Evolutionary conservation across 2,113 vertebrate species (phyloP).

Genomic region (Prietella phreatophila): DNA sequence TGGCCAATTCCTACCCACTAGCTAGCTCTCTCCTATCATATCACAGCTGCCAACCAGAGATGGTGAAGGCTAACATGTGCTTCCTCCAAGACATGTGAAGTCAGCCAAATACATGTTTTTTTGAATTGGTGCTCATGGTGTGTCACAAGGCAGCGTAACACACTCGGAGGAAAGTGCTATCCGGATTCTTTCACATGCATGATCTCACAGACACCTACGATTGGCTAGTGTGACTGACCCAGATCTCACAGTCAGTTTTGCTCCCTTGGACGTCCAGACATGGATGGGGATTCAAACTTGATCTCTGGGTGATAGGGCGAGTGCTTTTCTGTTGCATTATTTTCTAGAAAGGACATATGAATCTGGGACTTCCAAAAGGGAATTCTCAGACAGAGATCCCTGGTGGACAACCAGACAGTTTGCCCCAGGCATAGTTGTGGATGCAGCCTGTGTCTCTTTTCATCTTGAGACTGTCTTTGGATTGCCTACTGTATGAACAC

Average conservation of each 20-base stretch:
- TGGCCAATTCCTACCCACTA: neutral
- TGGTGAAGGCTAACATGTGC: neutral
- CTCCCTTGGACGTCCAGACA: neutral
- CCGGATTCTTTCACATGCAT: neutral
- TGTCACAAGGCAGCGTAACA: neutral
- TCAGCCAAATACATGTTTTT: neutral
- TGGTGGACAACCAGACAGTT: neutral
- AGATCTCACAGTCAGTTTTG: neutral
- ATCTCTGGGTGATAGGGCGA: neutral
- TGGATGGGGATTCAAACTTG: neutral
- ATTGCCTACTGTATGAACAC: neutral
- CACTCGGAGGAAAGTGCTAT: neutral
- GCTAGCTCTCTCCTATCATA: neutral
- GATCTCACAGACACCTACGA: neutral
- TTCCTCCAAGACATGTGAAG: neutral
- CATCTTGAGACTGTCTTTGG: neutral
- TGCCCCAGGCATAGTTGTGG: neutral
- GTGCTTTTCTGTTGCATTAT: neutral
- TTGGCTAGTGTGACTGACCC: neutral
- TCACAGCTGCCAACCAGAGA: neutral
- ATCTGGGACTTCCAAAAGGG: neutral
- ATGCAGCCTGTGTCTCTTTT: neutral
- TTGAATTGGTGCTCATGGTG: neutral
- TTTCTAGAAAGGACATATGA: neutral
- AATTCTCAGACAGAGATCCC: neutral